phyloP scores from a whole-genome alignment of 2,113 vertebrate genomes.

The Andinoacara biseriatus region DNA sequence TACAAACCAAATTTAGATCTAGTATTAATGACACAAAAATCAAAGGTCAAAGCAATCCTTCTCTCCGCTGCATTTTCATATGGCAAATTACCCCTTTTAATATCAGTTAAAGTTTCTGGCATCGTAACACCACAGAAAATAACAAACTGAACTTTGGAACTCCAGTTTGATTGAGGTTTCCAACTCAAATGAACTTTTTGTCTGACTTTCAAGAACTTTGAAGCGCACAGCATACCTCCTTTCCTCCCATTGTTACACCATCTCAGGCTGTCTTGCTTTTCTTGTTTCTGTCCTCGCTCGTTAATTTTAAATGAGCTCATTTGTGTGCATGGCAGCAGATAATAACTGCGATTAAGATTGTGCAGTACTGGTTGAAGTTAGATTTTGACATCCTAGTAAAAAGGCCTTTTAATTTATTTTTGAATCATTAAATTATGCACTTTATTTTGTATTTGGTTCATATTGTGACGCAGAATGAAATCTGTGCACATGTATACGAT shows the following conservation, averaged over 20 bases:
- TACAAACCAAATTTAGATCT: neutral
- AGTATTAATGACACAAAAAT: neutral
- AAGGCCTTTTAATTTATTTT: slow-evolving; percentile 37
- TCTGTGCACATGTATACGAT: neutral
- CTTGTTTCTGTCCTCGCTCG: neutral
- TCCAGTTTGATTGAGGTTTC: slow-evolving; percentile 6
- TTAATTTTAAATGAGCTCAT: slow-evolving; percentile 6
- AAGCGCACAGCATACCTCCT: neutral
- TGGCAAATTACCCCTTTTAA: neutral
- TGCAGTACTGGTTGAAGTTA: neutral
- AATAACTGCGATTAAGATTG: neutral
- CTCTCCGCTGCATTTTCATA: neutral
- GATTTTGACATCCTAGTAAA: neutral
- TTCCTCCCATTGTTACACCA: neutral
- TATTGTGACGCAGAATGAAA: slow-evolving; percentile 6
- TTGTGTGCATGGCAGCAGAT: neutral
- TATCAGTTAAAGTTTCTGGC: neutral
- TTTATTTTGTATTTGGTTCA: slow-evolving; percentile 42
- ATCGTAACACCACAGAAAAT: neutral
- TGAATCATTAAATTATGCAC: slow-evolving; percentile 29
- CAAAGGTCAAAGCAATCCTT: neutral
- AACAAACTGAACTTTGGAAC: slow-evolving; percentile 36
- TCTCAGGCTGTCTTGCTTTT: slow-evolving; percentile 12
- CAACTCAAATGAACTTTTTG: neutral
- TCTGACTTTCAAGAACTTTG: slow-evolving; percentile 19